These are phyloP conservation scores for Caenorhabditis sp. DNA, from an alignment of 2,888 invertebrate genomes.

Conservation along the genomic window DNA sequence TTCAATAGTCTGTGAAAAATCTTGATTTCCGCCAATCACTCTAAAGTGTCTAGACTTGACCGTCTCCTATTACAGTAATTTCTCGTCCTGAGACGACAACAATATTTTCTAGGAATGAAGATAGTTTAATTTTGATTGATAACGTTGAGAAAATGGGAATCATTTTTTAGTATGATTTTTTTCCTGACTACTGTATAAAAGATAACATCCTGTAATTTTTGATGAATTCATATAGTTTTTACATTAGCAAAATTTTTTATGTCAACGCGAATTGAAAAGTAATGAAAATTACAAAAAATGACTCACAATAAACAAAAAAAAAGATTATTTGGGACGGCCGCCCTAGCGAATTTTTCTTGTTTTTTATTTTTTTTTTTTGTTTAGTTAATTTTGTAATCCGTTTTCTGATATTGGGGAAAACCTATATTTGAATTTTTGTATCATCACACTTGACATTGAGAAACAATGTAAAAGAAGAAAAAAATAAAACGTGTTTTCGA, in stretches of 20 bases:
- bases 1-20: no score
- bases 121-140: no score
- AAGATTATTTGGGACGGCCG: neutral
- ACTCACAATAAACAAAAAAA: neutral
- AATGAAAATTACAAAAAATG: neutral
- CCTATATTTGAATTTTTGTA: neutral
- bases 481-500: neutral
- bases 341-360: neutral
- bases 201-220: neutral
- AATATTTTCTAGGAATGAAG: no score
- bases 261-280: neutral
- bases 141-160: no score
- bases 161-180: no score
- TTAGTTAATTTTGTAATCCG: neutral
- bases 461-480: neutral
- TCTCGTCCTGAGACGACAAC: no score
- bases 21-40: no score
- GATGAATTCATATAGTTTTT: neutral
- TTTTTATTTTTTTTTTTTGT: neutral
- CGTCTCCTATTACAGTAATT: no score
- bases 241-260: neutral
- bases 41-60: no score
- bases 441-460: neutral
- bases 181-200: no score
- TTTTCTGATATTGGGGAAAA: no score